phyloP scores from a whole-genome alignment of 1,140 invertebrate genomes.

The Daktulosphaira vitifoliae region DNA sequence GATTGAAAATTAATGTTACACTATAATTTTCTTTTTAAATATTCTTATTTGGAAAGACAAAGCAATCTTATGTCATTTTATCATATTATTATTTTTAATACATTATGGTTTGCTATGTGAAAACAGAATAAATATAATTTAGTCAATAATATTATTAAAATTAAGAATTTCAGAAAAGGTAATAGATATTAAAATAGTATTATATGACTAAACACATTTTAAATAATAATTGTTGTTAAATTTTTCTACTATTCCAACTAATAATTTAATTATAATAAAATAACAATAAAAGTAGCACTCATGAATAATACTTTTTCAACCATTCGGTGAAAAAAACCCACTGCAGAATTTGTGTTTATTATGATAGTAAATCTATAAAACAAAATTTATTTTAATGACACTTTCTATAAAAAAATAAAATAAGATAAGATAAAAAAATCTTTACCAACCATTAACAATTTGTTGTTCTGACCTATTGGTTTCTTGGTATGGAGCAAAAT shows the following conservation, averaged over 20 bases:
- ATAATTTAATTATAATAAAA: slow-evolving; percentile 30
- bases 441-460: slow-evolving; percentile 17
- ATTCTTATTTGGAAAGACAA: slow-evolving; percentile 21
- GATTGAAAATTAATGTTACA: no score
- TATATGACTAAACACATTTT: background rate
- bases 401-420: background rate
- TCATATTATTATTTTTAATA: background rate
- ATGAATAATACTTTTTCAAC: slow-evolving; percentile 24
- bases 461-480: slow-evolving; percentile 26
- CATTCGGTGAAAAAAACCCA: background rate
- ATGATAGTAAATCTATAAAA: slow-evolving; percentile 22
- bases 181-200: no score
- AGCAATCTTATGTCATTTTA: slow-evolving; percentile 8
- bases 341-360: slow-evolving; percentile 11
- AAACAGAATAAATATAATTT: no score
- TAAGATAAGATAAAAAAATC: background rate
- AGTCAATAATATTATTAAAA: background rate
- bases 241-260: slow-evolving; percentile 10
- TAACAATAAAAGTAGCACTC: slow-evolving; percentile 34
- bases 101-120: no score
- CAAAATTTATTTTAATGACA: no score
- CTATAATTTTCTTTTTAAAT: no score
- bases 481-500: slow-evolving; percentile 24
- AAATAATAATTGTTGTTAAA: slow-evolving; percentile 21
- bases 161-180: no score